Evolutionary conservation across 2,113 vertebrate species (phyloP).

Genomic region (Lagopus leucura): DNA sequence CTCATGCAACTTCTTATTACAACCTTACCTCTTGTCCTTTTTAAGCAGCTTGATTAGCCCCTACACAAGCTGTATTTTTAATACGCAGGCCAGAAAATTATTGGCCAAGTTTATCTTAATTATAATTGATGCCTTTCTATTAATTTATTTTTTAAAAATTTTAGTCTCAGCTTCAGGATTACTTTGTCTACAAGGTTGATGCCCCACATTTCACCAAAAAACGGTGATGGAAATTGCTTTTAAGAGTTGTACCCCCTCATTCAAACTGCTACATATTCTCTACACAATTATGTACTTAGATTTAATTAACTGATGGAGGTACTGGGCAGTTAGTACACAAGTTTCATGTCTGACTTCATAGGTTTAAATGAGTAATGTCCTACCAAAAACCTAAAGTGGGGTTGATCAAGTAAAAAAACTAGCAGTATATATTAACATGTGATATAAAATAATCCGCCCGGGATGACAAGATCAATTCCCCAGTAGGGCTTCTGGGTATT

Average conservation of each 20-base stretch:
- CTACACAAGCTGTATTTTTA: background rate
- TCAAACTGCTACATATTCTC: background rate
- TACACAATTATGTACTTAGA: accelerated
- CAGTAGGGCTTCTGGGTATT: background rate
- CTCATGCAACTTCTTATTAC: background rate
- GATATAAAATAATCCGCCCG: slow-evolving; percentile 22
- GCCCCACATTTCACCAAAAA: background rate
- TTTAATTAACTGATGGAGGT: background rate
- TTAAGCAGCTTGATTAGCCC: background rate
- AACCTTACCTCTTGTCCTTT: background rate
- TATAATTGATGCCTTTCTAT: background rate
- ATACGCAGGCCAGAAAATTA: background rate
- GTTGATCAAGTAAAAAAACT: slow-evolving; percentile 22
- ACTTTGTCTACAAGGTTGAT: slow-evolving; percentile 5
- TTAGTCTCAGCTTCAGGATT: background rate
- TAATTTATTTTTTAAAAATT: background rate
- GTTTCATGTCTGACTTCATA: background rate
- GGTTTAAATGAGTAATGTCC: background rate
- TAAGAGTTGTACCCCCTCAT: background rate
- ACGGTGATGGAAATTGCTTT: background rate
- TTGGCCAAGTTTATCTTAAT: background rate
- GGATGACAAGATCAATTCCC: background rate
- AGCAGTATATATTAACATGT: background rate
- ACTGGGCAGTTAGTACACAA: background rate
- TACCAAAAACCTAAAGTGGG: background rate